phyloP scores from a whole-genome alignment of 2,888 invertebrate species.

The Chymomyza caudatula region DNA sequence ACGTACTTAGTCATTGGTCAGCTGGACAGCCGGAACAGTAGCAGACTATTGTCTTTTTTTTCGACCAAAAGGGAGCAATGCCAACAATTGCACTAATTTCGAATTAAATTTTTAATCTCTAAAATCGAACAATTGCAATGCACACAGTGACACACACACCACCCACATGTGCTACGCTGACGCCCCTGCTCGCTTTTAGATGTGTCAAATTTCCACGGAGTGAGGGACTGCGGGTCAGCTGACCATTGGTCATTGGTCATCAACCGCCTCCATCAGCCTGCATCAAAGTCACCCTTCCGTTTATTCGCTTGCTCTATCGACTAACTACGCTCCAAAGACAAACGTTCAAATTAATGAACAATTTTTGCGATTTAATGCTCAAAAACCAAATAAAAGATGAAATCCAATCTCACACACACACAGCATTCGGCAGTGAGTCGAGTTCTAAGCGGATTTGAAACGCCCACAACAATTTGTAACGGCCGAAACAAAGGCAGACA shows the following conservation, averaged over 20 bases:
- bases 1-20: too few relatives aligned
- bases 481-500: conserved; percentile 48
- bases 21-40: conserved; percentile 5
- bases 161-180: conserved; percentile 41
- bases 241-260: conserved; percentile 58
- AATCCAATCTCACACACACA: conserved; percentile 38
- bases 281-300: conserved; percentile 20
- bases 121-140: conserved; percentile 44
- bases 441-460: conserved; percentile 76
- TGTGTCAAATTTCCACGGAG: too few relatives aligned
- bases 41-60: conserved; percentile 29
- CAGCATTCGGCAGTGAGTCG: conserved; percentile 8
- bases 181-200: too few relatives aligned
- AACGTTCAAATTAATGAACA: conserved; percentile 70
- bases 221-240: conserved; percentile 37
- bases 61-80: conserved; percentile 44
- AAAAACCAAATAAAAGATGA: conserved; percentile 59
- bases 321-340: conserved; percentile 49
- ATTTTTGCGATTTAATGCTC: conserved; percentile 69
- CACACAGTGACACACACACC: conserved; percentile 29
- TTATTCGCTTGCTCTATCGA: too few relatives aligned
- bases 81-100: conserved; percentile 76
- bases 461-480: conserved; percentile 79
- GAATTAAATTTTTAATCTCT: conserved; percentile 73
- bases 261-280: conserved; percentile 22